Evolutionary conservation across 2,113 vertebrate species (phyloP), one percentile per base, ranked within the genome.

Genomic region (Pheucticus melanocephalus): DNA sequence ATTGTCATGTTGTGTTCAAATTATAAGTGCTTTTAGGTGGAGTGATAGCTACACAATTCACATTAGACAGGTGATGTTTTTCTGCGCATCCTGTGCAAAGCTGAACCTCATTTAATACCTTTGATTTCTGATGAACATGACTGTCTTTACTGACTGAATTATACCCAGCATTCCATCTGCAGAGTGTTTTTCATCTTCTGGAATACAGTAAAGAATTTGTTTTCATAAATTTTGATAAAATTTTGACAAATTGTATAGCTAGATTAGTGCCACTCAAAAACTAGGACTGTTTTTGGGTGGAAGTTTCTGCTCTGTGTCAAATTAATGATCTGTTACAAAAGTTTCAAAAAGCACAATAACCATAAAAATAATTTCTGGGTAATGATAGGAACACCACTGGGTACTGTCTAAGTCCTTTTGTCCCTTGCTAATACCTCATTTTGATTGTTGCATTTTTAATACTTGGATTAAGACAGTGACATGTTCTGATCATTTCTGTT

Each of bases 371-470:
- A 81, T 42, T 86, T 82, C 42, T 66, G 39, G 21, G 37, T 78
- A 88, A 37, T 23, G 13, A 47, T 70, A 48, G 57, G 71, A 93
- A 61, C 16, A 53, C 77, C 86, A 50, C 50, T 88, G 75, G 30
- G 61, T 93, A 70, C 42, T 92, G 47, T 85, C 11, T 17, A 60
- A 57, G 57, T 86, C 59, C 64, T 90, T 91, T 71, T 80, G 76
- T 96, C 88, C 72, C 90, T 91, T 91, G 84, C 35, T 94, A 91
- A 96, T 86, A 71, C 80, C 54, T 94, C 57, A 77, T 95, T 95
- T 96, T 90, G 66, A 77, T 88, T 88, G 92, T 82, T 96, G 88
- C 85, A 95, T 95, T 96, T 96, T 92, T 95, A 96, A 96, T 94
- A 69, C 51, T 88, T 82, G 72, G n/a, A 92, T 83, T 92, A 80